These are phyloP conservation scores for Aphis craccivora DNA, from an alignment of 1,140 invertebrate species.

Conservation along the genomic window DNA sequence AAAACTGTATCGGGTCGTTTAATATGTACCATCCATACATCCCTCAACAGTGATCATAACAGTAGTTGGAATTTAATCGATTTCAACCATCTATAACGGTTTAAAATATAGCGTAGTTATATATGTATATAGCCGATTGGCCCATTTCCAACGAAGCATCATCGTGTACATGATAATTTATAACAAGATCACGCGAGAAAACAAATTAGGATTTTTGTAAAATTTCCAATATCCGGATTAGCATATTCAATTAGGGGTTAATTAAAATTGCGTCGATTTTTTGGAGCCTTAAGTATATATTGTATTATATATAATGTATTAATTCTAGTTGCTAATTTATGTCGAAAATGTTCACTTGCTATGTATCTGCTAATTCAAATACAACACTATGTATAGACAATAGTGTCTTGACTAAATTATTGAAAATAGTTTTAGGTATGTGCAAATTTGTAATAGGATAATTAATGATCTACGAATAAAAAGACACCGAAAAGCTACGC, in stretches of 20 bases:
- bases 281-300: background rate
- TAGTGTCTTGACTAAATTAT: no score
- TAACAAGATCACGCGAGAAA: background rate
- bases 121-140: background rate
- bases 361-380: background rate
- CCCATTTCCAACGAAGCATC: background rate
- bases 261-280: background rate
- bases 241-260: background rate
- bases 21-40: background rate
- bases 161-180: background rate
- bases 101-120: background rate
- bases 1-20: background rate
- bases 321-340: background rate
- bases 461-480: no score
- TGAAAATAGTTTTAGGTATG: no score
- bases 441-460: no score
- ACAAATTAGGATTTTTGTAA: background rate
- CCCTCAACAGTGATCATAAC: background rate
- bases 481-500: no score
- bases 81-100: background rate
- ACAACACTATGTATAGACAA: no score
- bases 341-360: background rate
- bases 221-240: background rate
- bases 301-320: background rate
- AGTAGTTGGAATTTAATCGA: background rate